Percentiles rank a stretch among this genome's conserved stretches.
These are phyloP conservation scores for Teinopalpus imperialis DNA, from an alignment of 2,888 invertebrate species.

Conservation along the genomic window DNA sequence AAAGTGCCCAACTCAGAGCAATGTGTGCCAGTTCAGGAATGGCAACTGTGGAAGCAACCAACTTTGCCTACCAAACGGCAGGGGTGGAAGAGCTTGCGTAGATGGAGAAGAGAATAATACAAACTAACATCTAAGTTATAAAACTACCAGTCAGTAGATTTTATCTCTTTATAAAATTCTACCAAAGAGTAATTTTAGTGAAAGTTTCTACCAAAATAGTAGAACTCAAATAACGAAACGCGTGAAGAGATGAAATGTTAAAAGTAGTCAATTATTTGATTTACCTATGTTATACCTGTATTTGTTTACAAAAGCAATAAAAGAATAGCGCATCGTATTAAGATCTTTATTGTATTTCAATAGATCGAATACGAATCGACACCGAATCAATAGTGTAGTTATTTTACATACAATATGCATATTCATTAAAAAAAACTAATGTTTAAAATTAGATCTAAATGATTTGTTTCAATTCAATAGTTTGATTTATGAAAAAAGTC, in stretches of 20 bases:
- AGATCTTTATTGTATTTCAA: conserved; percentile 52
- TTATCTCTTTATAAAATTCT: no score
- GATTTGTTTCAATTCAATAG: conserved; percentile 24
- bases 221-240: no score
- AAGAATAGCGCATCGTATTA: conserved; percentile 40
- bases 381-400: conserved; percentile 61
- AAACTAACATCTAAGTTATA: conserved; percentile 1
- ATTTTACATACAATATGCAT: conserved; percentile 39
- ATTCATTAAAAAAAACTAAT: conserved; percentile 13
- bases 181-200: conserved; percentile 23
- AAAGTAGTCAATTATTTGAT: no score
- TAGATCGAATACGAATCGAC: conserved; percentile 53
- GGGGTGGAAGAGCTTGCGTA: conserved; percentile 86
- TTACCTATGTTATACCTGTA: not conserved
- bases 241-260: no score
- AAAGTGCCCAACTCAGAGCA: conserved; percentile 87
- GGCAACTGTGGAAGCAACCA: conserved; percentile 89
- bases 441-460: conserved; percentile 16
- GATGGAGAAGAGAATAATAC: conserved; percentile 61
- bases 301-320: conserved; percentile 16
- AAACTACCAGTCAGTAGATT: no score
- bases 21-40: conserved; percentile 89
- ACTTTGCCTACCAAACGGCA: conserved; percentile 90
- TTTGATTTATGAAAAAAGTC: conserved; percentile 25
- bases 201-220: conserved; percentile 13